Conservation (phyloP, 2,113 vertebrate genomes). For the Tachysurus vachellii region DNA sequence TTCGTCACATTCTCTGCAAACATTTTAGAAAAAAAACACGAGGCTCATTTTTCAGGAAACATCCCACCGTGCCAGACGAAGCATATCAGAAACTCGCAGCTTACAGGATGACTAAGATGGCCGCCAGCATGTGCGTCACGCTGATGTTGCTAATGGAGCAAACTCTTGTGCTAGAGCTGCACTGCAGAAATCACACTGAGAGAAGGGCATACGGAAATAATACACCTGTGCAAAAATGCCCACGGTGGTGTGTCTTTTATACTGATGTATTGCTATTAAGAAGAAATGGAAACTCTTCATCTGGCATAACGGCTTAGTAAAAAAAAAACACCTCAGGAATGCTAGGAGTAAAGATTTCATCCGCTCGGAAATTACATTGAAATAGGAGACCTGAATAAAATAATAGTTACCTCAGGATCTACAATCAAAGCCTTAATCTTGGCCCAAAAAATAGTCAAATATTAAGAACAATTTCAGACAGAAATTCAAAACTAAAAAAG, state of each 20-base stretch:
- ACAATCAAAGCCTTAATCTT: background rate
- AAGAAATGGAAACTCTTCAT: background rate
- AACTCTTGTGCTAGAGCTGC: background rate
- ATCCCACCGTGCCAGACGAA: constrained; percentile 17
- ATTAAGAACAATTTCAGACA: background rate
- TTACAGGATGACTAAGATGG: constrained; percentile 22
- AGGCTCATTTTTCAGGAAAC: background rate
- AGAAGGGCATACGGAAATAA: background rate
- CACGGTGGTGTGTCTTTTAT: background rate
- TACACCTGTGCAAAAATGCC: background rate
- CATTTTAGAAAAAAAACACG: background rate
- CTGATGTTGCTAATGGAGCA: constrained; percentile 23
- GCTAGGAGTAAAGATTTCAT: background rate
- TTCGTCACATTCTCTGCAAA: background rate
- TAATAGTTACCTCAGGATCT: background rate
- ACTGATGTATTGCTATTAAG: background rate
- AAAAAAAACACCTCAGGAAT: background rate
- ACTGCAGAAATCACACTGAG: background rate
- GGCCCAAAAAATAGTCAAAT: background rate
- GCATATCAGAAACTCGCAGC: constrained; percentile 4
- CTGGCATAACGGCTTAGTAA: background rate
- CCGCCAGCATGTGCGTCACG: constrained; percentile 1
- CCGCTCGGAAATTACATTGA: background rate
- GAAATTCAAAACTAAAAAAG: background rate
- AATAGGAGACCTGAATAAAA: background rate